Percentiles rank a stretch among this genome's conserved stretches.
Conservation (phyloP, 2,888 invertebrate species). For the Hyposoter dolosus region DNA sequence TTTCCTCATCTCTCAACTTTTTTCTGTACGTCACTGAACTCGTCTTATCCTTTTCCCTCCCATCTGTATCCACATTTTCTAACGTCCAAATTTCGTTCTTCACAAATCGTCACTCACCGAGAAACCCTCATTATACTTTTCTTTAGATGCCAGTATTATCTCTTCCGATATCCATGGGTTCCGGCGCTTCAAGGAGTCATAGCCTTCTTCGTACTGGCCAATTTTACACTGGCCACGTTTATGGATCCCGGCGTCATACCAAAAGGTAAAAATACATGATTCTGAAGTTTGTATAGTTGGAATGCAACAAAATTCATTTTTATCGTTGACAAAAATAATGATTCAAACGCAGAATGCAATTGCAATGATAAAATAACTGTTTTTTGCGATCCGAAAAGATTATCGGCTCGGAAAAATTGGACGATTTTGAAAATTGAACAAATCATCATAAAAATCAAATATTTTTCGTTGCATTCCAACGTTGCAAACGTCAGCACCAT, state of each 20-base stretch:
- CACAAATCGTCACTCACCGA: slow-evolving; percentile 18
- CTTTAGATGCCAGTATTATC: slow-evolving; percentile 95
- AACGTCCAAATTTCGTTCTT: not conserved
- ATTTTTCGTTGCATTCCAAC: no score
- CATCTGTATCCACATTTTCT: not conserved
- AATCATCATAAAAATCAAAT: no score
- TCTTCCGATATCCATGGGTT: slow-evolving; percentile 94
- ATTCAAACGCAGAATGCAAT: no score
- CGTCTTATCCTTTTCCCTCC: slow-evolving; percentile 4
- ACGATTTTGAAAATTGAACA: no score
- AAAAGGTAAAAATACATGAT: slow-evolving; percentile 89
- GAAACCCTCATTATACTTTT: slow-evolving; percentile 28
- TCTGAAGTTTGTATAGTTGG: no score
- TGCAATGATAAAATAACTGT: no score
- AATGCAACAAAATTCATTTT: no score
- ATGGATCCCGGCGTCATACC: slow-evolving; percentile 99
- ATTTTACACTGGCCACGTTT: slow-evolving; percentile 99
- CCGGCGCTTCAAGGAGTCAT: slow-evolving; percentile 97
- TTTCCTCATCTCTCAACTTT: not conserved
- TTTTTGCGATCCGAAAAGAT: no score
- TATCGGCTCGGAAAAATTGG: no score
- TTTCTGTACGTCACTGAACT: not conserved
- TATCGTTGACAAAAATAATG: no score
- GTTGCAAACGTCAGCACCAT: slow-evolving; percentile 84
- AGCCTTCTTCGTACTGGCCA: slow-evolving; percentile 98